Evolutionary conservation across 2,113 vertebrate genomes (phyloP), one percentile per base, ranked within the genome.

Genomic region (Gymnogyps californianus): DNA sequence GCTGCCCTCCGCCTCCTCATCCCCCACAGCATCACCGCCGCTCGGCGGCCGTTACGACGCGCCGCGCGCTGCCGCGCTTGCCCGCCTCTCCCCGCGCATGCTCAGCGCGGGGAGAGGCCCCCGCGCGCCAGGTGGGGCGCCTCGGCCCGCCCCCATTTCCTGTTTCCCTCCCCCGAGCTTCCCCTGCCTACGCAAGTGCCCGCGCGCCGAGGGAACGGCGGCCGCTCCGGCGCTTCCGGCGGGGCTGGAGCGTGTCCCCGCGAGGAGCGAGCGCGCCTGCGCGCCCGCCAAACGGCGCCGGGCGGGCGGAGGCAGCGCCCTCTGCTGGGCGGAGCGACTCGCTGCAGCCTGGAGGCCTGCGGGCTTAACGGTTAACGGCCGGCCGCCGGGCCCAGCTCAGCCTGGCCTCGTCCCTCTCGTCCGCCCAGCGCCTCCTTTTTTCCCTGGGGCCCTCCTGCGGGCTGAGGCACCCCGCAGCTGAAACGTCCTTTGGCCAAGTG

Each of bases 21-120:
- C 79, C 46, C 61, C 64, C 75, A 44, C 72, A 42, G 52, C 46
- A 29, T 31, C 70, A 18, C 59, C 58, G 40, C 74, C 92, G 71
- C 62, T 42, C 77, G 51, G 59, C 79, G 91, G 83, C 94, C 96
- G 90, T 82, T 87, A 65, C 32, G 84, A 29, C 3, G 46, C 55
- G 36, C 32, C 49, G 55, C 61, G 36, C 69, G 46, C 77, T 6
- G 26, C 52, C 44, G 36, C 55, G 34, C 79, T 12, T 19, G 55
- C 57, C 78, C 38, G n/a, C 25, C 55, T 9, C 38, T 16, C 9
- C 38, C 20, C n/a, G 84, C 89, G 80, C 89, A 47, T 29, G 89
- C 76, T 3, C n/a, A n/a, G n/a, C n/a, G n/a, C n/a, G n/a, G n/a
- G n/a, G n/a, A n/a, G n/a, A n/a, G n/a, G n/a, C n/a, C n/a, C 13